These are phyloP conservation scores for Didymodactylos carnosus DNA, from an alignment of 2,888 invertebrate genomes.

Conservation along the genomic window DNA sequence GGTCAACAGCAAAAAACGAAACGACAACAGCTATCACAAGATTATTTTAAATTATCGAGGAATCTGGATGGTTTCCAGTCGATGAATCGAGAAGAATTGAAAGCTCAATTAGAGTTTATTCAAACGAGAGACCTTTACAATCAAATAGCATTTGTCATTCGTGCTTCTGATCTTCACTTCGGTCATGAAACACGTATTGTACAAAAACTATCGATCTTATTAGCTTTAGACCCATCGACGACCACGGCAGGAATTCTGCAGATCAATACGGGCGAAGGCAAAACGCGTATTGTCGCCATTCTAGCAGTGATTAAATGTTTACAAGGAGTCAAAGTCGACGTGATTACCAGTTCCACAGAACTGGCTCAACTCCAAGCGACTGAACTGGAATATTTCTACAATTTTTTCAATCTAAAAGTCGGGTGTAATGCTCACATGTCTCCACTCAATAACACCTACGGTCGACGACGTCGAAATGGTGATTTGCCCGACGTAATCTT, in stretches of 20 bases:
- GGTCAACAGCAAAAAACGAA: no score
- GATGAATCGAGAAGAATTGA: no score
- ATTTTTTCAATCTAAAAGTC: background rate
- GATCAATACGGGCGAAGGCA: conserved; percentile 29
- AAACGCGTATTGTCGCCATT: conserved; percentile 19
- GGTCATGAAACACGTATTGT: no score
- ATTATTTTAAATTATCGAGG: no score
- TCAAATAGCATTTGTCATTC: no score
- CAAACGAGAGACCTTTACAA: no score
- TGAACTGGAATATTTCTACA: background rate
- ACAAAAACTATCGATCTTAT: background rate
- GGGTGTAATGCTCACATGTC: background rate
- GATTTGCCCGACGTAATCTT: background rate
- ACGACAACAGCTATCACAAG: no score
- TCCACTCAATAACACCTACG: no score
- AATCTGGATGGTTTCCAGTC: no score
- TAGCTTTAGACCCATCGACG: background rate
- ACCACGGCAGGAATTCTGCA: conserved; percentile 21
- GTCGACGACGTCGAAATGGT: no score
- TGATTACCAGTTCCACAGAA: background rate
- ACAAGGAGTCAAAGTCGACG: background rate
- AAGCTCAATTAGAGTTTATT: no score
- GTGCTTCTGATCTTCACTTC: no score
- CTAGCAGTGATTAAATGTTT: background rate
- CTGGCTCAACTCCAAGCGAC: background rate